phyloP scores from a whole-genome alignment of 2,797 vertebrate genomes.

The Euphonia xanthogaster region DNA sequence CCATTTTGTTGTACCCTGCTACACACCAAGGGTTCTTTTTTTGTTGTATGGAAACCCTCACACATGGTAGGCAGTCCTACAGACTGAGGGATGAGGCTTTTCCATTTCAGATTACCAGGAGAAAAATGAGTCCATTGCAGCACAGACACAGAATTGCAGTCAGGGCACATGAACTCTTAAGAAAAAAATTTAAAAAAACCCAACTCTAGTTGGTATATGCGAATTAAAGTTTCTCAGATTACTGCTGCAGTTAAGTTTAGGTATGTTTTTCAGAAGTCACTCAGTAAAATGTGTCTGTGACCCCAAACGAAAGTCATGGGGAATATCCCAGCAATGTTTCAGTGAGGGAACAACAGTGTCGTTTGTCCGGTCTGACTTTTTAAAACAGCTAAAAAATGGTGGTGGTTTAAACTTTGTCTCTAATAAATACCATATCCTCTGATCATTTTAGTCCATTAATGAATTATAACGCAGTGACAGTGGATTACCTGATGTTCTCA shows the following conservation, averaged over 20 bases:
- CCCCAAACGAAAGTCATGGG: background rate
- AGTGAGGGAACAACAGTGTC: background rate
- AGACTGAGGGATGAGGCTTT: background rate
- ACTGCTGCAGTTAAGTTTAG: background rate
- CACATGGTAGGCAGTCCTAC: background rate
- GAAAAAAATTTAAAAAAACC: background rate
- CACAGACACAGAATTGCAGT: background rate
- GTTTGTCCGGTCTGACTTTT: background rate
- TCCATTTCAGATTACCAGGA: background rate
- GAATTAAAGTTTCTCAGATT: background rate
- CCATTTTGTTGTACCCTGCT: background rate
- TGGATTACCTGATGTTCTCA: background rate
- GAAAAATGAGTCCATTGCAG: background rate
- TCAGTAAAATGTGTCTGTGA: background rate
- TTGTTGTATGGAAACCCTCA: background rate
- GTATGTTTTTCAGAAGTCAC: background rate
- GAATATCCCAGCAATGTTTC: background rate
- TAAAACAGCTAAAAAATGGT: background rate
- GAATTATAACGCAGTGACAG: background rate
- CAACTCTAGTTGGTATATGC: background rate
- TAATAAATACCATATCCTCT: background rate
- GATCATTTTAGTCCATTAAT: background rate
- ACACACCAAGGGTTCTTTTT: background rate
- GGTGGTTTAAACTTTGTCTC: background rate
- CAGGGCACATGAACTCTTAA: background rate